Conservation (phyloP, 1,140 invertebrate species). For the Leptopilina boulardi region DNA sequence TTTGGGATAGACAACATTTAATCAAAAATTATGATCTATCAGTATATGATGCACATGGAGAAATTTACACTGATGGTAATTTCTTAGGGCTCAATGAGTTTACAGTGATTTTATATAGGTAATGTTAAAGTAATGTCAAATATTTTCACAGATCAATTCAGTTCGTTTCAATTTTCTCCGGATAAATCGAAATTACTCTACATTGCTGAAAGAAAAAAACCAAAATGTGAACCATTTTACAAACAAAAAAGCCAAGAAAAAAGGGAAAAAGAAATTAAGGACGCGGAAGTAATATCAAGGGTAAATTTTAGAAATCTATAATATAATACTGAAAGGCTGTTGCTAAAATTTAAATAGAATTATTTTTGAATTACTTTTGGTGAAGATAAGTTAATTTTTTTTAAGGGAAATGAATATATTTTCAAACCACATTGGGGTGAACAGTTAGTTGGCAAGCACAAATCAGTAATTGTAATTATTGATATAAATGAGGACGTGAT, state of each 20-base stretch:
- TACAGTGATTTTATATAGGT: no score
- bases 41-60: constrained; percentile 83
- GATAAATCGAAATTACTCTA: constrained; percentile 85
- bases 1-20: constrained; percentile 80
- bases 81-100: constrained; percentile 36
- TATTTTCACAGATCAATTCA: constrained; percentile 81
- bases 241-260: constrained; percentile 78
- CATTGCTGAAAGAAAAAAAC: constrained; percentile 86
- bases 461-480: constrained; percentile 83
- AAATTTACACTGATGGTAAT: constrained; percentile 84
- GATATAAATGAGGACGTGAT: constrained; percentile 79
- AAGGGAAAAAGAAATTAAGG: constrained; percentile 67
- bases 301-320: constrained; percentile 50
- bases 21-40: constrained; percentile 81
- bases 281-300: constrained; percentile 64
- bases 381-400: no score
- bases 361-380: no score
- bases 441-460: constrained; percentile 81
- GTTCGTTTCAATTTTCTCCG: constrained; percentile 84
- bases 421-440: constrained; percentile 89
- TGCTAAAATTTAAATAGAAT: no score
- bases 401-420: constrained; percentile 86
- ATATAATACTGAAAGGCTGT: no score
- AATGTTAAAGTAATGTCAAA: no score
- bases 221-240: constrained; percentile 85